Percentiles rank a stretch among this genome's conserved stretches.
Conservation (phyloP, 2,797 vertebrate genomes). For the Pogonophryne albipinna region DNA sequence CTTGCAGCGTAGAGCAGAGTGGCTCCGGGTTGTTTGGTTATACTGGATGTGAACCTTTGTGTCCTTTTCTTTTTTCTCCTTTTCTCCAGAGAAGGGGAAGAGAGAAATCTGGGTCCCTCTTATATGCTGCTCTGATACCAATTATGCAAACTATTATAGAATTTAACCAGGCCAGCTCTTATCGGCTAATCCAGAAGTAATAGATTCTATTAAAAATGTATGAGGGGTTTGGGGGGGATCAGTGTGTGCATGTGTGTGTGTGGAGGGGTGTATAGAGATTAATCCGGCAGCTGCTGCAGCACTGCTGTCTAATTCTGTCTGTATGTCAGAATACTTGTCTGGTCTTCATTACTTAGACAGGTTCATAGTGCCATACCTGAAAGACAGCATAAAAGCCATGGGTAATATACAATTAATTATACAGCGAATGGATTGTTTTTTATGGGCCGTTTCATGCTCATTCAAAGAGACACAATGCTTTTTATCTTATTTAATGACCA, state of each 20-base stretch:
- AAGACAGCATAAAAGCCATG: slow-evolving; percentile 51
- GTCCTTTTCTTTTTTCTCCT: slow-evolving; percentile 45
- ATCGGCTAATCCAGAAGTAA: slow-evolving; percentile 89
- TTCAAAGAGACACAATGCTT: slow-evolving; percentile 35
- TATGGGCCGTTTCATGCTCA: slow-evolving; percentile 40
- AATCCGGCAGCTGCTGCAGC: slow-evolving; percentile 78
- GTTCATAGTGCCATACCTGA: slow-evolving; percentile 52
- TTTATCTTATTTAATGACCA: slow-evolving; percentile 39
- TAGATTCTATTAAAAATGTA: slow-evolving; percentile 90
- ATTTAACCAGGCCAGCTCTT: slow-evolving; percentile 86
- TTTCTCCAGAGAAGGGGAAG: slow-evolving; percentile 50
- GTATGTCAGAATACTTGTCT: slow-evolving; percentile 69
- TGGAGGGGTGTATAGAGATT: slow-evolving; percentile 52
- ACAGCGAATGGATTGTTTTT: slow-evolving; percentile 60
- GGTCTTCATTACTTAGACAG: slow-evolving; percentile 71
- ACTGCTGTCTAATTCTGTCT: slow-evolving; percentile 73
- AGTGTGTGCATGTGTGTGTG: slow-evolving; percentile 24
- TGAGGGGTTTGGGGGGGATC: slow-evolving; percentile 71
- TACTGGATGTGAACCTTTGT: slow-evolving; percentile 76
- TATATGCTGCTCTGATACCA: slow-evolving; percentile 81
- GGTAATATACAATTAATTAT: slow-evolving; percentile 70
- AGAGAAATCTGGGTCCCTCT: slow-evolving; percentile 76
- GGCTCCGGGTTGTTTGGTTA: slow-evolving; percentile 73
- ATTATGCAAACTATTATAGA: slow-evolving; percentile 88
- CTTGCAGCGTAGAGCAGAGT: slow-evolving; percentile 57